Evolutionary conservation across 1,140 invertebrate species (phyloP).

Genomic region (Sipha flava): DNA sequence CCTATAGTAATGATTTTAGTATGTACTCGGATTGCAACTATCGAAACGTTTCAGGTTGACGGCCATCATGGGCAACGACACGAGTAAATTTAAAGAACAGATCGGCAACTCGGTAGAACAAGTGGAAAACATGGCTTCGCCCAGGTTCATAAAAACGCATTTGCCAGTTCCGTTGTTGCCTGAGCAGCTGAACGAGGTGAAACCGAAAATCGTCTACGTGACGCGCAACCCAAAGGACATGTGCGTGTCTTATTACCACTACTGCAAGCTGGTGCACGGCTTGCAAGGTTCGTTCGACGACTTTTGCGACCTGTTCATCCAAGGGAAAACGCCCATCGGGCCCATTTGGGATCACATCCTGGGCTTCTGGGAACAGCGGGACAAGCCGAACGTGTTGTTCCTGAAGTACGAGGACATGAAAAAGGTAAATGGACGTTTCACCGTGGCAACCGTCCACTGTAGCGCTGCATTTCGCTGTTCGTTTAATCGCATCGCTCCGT

Average conservation of each 20-base stretch:
- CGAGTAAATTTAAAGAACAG: constrained; percentile 44
- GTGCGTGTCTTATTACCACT: constrained; percentile 86
- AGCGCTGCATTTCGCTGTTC: no score
- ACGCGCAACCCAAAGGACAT: constrained; percentile 89
- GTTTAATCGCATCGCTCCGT: no score
- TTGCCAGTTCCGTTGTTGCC: constrained; percentile 66
- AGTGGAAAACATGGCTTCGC: constrained; percentile 56
- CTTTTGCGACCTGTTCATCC: constrained; percentile 68
- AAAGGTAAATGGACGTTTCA: no score
- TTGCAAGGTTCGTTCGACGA: constrained; percentile 67
- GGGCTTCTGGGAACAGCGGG: constrained; percentile 44
- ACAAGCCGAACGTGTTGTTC: constrained; percentile 47
- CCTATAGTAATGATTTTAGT: no score
- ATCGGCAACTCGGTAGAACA: constrained; percentile 57
- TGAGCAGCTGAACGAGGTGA: constrained; percentile 54
- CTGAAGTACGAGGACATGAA: constrained; percentile 49
- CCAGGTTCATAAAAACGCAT: constrained; percentile 72
- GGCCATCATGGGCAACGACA: constrained; percentile 46
- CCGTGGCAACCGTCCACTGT: no score
- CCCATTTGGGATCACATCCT: constrained; percentile 43
- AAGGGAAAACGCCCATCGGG: constrained; percentile 48
- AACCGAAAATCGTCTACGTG: constrained; percentile 80
- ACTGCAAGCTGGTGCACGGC: constrained; percentile 61
- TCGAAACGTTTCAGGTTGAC: constrained; percentile 46
- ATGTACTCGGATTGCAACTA: no score